A percentile compares a stretch with the other conserved stretches of the same genome.
These are phyloP conservation scores for Drosophila insularis DNA, from an alignment of 1,140 invertebrate species.

Conservation along the genomic window DNA sequence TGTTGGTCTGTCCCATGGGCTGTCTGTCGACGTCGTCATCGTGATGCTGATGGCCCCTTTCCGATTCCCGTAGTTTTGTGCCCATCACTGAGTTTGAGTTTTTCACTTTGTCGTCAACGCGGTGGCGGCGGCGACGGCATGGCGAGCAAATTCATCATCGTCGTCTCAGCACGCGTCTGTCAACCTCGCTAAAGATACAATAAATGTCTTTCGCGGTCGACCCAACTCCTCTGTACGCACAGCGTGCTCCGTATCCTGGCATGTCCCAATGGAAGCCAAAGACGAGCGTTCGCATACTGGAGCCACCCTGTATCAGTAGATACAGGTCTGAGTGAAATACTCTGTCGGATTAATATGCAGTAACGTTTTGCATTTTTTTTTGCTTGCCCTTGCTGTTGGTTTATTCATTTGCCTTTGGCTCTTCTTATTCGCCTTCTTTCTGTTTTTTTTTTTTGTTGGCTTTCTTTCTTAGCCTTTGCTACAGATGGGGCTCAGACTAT, in stretches of 20 bases:
- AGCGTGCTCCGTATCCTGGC: constrained; percentile 30
- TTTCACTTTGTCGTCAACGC: constrained; percentile 59
- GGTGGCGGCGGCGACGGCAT: constrained; percentile 27
- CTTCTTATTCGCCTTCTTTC: constrained; percentile 18
- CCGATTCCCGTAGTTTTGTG: not conserved
- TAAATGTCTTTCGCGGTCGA: constrained; percentile 76
- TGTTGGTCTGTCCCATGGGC: constrained; percentile 38
- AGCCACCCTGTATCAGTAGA: constrained; percentile 41
- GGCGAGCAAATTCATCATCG: constrained; percentile 72
- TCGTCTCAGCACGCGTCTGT: constrained; percentile 78
- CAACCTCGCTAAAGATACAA: constrained; percentile 77
- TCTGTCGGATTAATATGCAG: constrained; percentile 80
- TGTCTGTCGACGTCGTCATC: constrained; percentile 37
- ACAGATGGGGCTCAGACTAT: constrained; percentile 5
- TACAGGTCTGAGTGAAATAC: constrained; percentile 67
- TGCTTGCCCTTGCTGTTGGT: constrained; percentile 48
- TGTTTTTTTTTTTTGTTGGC: not conserved
- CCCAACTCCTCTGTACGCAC: constrained; percentile 23
- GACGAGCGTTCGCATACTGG: not conserved
- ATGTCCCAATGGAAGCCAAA: constrained; percentile 8
- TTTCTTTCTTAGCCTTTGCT: constrained; percentile 7
- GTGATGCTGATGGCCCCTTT: not conserved
- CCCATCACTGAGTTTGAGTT: constrained; percentile 26
- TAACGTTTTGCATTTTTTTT: constrained; percentile 67
- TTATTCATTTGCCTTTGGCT: constrained; percentile 71